Conservation (phyloP, 2,113 vertebrate species). For the Chaenocephalus aceratus region DNA sequence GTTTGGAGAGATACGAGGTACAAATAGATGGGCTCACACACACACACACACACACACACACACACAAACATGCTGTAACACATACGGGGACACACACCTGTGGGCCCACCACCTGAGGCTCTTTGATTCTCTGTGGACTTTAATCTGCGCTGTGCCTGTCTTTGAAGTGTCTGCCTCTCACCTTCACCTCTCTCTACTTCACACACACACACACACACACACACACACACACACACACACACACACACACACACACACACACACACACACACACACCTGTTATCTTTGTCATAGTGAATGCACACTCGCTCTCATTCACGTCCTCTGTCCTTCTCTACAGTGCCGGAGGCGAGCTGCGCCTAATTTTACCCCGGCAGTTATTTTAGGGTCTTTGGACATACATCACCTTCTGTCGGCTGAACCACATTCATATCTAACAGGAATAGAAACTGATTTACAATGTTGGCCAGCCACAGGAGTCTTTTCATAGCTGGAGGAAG, state of each 20-base stretch:
- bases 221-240: no score
- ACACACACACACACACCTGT: no score
- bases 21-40: no score
- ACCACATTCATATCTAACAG: constrained; percentile 65
- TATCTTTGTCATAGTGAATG: constrained; percentile 40
- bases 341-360: constrained; percentile 24
- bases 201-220: constrained; percentile 34
- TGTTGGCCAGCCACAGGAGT: constrained; percentile 25
- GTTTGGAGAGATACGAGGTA: no score
- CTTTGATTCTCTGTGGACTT: constrained; percentile 85
- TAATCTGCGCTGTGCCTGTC: constrained; percentile 81
- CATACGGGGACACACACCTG: constrained; percentile 62
- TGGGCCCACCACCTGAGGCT: constrained; percentile 74
- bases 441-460: constrained; percentile 71
- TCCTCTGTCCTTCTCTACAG: constrained; percentile 18
- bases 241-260: no score
- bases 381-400: constrained; percentile 61
- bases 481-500: constrained; percentile 1
- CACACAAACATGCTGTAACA: constrained; percentile 16
- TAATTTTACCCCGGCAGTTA: constrained; percentile 69
- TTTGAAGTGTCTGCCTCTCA: constrained; percentile 82
- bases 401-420: constrained; percentile 68
- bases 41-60: no score
- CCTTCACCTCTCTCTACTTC: constrained; percentile 36
- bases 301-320: constrained; percentile 43